Evolutionary conservation across 2,888 invertebrate species (phyloP).

Genomic region (Labia minor): DNA sequence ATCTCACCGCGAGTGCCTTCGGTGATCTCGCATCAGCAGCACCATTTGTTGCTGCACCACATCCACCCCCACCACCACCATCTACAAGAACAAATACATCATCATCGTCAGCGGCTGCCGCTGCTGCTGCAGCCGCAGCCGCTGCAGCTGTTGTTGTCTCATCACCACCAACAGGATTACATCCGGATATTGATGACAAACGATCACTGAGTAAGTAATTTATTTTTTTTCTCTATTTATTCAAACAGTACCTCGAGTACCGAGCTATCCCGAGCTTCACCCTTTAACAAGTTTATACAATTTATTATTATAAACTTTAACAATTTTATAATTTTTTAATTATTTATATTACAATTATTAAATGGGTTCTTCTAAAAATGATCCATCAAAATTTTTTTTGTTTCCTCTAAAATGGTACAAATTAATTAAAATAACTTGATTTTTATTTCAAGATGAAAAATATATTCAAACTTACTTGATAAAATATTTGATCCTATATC

Average conservation of each 20-base stretch:
- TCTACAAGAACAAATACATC: background rate
- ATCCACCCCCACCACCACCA: slow-evolving; percentile 19
- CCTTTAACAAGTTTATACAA: too few species aligned
- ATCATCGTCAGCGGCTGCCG: background rate
- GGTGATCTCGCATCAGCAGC: slow-evolving; percentile 39
- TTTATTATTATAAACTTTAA: too few species aligned
- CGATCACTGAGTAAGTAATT: background rate
- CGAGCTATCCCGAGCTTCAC: too few species aligned
- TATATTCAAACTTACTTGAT: too few species aligned
- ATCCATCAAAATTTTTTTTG: too few species aligned
- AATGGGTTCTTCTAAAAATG: too few species aligned
- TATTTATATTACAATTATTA: too few species aligned
- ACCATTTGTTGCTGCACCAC: slow-evolving; percentile 23
- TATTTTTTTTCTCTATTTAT: background rate
- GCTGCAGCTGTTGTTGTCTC: slow-evolving; percentile 20
- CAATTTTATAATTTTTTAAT: too few species aligned
- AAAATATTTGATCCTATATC: too few species aligned
- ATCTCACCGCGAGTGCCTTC: slow-evolving; percentile 62
- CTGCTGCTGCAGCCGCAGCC: slow-evolving; percentile 13
- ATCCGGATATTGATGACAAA: background rate
- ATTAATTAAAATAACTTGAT: too few species aligned
- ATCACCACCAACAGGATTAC: background rate
- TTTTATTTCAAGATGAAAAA: too few species aligned
- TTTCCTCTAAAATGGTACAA: too few species aligned
- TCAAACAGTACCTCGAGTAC: background rate